These are phyloP conservation scores for Patiria pectinifera DNA, from an alignment of 53 echinoderm and acorn worm genomes.

Conservation along the genomic window DNA sequence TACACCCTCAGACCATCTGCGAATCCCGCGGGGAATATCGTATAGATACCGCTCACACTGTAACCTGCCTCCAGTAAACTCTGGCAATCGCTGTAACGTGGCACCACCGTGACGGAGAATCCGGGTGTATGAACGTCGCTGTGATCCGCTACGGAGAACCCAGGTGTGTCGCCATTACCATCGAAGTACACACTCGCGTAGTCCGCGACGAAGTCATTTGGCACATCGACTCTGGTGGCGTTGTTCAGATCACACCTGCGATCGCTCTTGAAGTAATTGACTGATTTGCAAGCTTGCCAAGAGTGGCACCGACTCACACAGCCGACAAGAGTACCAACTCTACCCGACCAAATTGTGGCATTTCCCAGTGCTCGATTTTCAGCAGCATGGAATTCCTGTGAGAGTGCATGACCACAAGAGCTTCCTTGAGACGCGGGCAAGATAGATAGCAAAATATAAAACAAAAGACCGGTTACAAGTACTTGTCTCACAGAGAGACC, in stretches of 20 bases:
- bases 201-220: not conserved
- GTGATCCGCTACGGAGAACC: too few species aligned
- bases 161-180: not conserved
- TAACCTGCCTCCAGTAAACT: slow-evolving; percentile 4
- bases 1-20: not conserved
- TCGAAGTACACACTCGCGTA: not conserved
- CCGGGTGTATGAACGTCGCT: too few species aligned
- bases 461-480: not conserved
- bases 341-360: not conserved
- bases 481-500: too few species aligned
- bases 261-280: not conserved
- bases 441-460: not conserved
- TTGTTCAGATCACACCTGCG: slow-evolving; percentile 11
- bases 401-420: not conserved
- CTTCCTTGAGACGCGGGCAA: not conserved
- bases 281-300: not conserved
- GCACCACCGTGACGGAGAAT: too few species aligned
- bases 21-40: slow-evolving; percentile 16
- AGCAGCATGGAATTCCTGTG: not conserved
- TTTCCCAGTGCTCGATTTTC: not conserved
- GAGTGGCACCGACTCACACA: not conserved
- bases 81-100: not conserved
- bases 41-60: slow-evolving; percentile 3
- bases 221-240: not conserved
- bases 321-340: not conserved